These are phyloP conservation scores for Papilio glaucus DNA, from an alignment of 1,140 invertebrate genomes.

Conservation along the genomic window DNA sequence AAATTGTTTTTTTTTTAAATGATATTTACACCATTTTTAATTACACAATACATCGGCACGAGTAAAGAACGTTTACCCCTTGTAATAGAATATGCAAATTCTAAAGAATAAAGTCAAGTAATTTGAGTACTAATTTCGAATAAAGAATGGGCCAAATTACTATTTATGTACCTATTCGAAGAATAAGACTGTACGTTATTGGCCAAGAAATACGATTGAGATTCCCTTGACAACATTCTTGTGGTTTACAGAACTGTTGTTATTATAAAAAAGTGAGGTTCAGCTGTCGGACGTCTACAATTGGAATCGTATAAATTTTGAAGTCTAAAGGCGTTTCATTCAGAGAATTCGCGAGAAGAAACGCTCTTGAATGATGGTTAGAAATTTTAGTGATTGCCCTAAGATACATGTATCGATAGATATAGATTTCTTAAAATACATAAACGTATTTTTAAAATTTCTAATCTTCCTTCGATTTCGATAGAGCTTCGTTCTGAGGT, in stretches of 20 bases:
- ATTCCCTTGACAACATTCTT: conserved; percentile 31
- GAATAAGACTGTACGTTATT: conserved; percentile 31
- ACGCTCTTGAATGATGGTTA: conserved; percentile 72
- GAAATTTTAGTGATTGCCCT: conserved; percentile 48
- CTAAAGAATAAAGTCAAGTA: conserved; percentile 71
- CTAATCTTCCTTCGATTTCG: too few species aligned
- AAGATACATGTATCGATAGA: conserved; percentile 42
- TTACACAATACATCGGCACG: conserved; percentile 54
- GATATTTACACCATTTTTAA: conserved; percentile 75
- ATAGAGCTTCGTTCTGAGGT: too few species aligned
- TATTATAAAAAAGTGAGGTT: conserved; percentile 58
- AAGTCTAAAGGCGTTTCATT: conserved; percentile 66
- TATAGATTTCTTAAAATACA: neutral
- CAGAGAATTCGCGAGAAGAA: conserved; percentile 72
- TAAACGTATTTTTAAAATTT: too few species aligned
- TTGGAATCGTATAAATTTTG: conserved; percentile 73
- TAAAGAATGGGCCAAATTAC: conserved; percentile 35
- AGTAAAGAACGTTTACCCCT: conserved; percentile 48
- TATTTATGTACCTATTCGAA: neutral
- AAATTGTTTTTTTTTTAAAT: conserved; percentile 50
- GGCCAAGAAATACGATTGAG: conserved; percentile 4
- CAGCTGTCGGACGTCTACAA: conserved; percentile 70
- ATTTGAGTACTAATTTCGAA: conserved; percentile 74
- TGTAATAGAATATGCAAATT: conserved; percentile 68
- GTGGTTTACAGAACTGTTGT: conserved; percentile 37